Evolutionary conservation across 1,140 invertebrate genomes (phyloP), one percentile per base, ranked within the genome.

Genomic region (Ostrea denselamellosa): DNA sequence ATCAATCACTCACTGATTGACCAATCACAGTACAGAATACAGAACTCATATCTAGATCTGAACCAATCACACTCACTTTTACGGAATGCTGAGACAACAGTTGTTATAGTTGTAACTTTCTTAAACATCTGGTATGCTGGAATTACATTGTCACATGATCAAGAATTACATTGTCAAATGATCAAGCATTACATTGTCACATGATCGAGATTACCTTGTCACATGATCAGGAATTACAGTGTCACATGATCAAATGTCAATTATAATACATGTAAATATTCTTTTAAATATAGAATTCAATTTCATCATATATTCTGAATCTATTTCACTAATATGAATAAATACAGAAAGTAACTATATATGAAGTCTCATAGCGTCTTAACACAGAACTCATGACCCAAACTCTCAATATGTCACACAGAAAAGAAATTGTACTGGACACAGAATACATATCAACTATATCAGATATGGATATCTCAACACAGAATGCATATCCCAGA

Each of bases 81-180:
- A 77, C 68, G 25, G 68, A 77, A 77, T 34, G 68, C 68, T 0
- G 68, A 77, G 2, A 77, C 68, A 77, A 77, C 68, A 10, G 68
- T 14, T 9, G 68, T 77, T 25, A 77, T 77, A 28, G 22, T 77
- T 77, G 68, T 77, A 10, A 77, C 68, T 77, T 77, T 77, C 25
- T 34, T 77, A 77, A 77, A 77, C 7, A 77, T 77, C 68, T 25
- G 8, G 68, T 77, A 77, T 44, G 68, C 68, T 77, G 68, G 14
- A 77, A 77, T 22, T 25, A 62, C n/a, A 62, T 62, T 62, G 8
- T 14, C 12, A 14, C n/a, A 7, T 62, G 17, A 62, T 19, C 17
- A n/a, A 2, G 1, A 17, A 62, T 17, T n/a, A n/a, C 56, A 62
- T 62, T 44, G 34, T 44, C 34, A 44, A 1, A 44, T 44, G 34